A percentile compares a stretch with the other conserved stretches of the same genome.
phyloP scores from a whole-genome alignment of 2,113 vertebrate species.

The Maccullochella peelii region DNA sequence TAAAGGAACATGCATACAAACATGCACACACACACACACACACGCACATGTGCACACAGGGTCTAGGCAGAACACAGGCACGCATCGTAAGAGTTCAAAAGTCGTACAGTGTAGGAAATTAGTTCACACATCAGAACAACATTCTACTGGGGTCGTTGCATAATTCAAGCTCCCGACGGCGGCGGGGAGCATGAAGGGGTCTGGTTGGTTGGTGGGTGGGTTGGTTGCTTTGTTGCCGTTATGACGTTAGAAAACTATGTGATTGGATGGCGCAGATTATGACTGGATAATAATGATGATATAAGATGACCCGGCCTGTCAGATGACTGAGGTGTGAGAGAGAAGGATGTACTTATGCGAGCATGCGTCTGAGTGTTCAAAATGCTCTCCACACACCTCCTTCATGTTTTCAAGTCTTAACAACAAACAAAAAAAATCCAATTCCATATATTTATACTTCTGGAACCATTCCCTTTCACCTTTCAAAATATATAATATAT shows the following conservation, averaged over 20 bases:
- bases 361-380: slow-evolving; percentile 79
- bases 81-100: slow-evolving; percentile 78
- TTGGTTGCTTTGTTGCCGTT: slow-evolving; percentile 64
- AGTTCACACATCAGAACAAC: slow-evolving; percentile 84
- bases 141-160: slow-evolving; percentile 88
- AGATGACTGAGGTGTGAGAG: slow-evolving; percentile 77
- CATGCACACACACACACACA: slow-evolving; percentile 49
- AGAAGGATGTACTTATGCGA: slow-evolving; percentile 73
- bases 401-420: slow-evolving; percentile 81
- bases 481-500: slow-evolving; percentile 89
- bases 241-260: slow-evolving; percentile 69
- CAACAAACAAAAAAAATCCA: slow-evolving; percentile 81
- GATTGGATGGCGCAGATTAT: slow-evolving; percentile 63
- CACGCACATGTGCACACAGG: slow-evolving; percentile 51
- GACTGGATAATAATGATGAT: slow-evolving; percentile 71
- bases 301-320: slow-evolving; percentile 66
- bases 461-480: slow-evolving; percentile 85
- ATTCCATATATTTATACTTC: slow-evolving; percentile 80
- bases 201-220: slow-evolving; percentile 69
- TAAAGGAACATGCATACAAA: slow-evolving; percentile 66
- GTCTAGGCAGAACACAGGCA: slow-evolving; percentile 78
- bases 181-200: slow-evolving; percentile 82
- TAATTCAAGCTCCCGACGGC: slow-evolving; percentile 84
- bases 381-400: slow-evolving; percentile 83
- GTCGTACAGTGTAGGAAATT: slow-evolving; percentile 82